phyloP scores from a whole-genome alignment of 1,140 invertebrate genomes.

The Ctenoplectra terminalis region DNA sequence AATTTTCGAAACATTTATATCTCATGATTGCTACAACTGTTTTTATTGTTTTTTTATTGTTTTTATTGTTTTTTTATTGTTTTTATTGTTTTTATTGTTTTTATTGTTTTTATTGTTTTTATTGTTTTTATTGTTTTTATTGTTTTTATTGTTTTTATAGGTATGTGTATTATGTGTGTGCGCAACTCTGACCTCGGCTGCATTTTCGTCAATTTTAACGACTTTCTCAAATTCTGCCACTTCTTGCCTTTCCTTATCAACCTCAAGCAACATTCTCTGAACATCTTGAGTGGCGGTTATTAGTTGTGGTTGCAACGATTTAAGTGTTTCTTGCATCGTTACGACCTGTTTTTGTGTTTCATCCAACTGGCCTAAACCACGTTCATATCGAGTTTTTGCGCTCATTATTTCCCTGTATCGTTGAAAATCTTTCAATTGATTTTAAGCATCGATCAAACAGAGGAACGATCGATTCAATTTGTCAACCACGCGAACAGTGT shows the following conservation, averaged over 20 bases:
- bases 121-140: too few relatives aligned
- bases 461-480: too few relatives aligned
- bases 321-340: constrained; percentile 93
- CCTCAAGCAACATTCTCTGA: constrained; percentile 89
- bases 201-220: constrained; percentile 86
- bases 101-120: too few relatives aligned
- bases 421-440: not conserved
- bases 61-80: too few relatives aligned
- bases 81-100: too few relatives aligned
- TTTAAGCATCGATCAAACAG: not conserved
- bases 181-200: constrained; percentile 80
- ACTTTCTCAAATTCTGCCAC: constrained; percentile 90
- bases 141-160: too few relatives aligned
- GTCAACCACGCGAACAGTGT: too few relatives aligned
- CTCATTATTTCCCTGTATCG: constrained; percentile 84
- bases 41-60: too few relatives aligned
- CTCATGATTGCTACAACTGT: too few relatives aligned
- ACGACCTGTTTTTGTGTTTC: constrained; percentile 92
- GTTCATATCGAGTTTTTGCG: constrained; percentile 90
- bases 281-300: constrained; percentile 93
- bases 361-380: constrained; percentile 94
- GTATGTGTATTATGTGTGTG: too few relatives aligned
- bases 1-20: too few relatives aligned
- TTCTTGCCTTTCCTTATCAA: constrained; percentile 92
- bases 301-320: constrained; percentile 93